Base-by-base conservation (phyloP, 2,797 vertebrate genomes). In the Melopsittacus undulatus region DNA sequence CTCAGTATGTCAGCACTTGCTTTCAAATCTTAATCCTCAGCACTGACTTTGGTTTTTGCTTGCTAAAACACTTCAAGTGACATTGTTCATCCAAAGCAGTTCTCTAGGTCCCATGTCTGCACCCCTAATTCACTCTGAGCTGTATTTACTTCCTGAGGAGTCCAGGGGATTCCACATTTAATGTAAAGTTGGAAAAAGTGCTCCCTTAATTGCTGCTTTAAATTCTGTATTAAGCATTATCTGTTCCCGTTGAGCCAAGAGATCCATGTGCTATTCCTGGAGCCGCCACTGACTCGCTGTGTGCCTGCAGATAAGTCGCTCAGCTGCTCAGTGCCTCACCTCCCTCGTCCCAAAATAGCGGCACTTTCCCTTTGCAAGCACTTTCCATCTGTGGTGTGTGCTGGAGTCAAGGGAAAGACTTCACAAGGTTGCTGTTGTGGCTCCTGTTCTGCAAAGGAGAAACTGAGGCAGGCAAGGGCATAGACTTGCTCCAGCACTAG, bases 1-100 rank as follows among this genome's bases (percentile, higher is more conserved):
- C 94, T 93, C 82, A 9, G 87, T 84, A 61, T 94, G 95, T 97
- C 96, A 96, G 92, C 89, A 64, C 57, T 92, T 93, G 86, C 87
- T 95, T 95, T 92, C 93, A 88, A 91, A 89, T 95, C 96, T 96
- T 95, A 94, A 95, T 95, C 87, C 59, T 94, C 93, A 89, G 63
- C 79, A 18, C 40, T 85, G 73, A 54, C 95, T 96, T 92, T 76
- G 82, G 66, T 57, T 95, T 89, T 83, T 0, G 0, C 74, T 87
- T 78, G 59, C 89, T 88, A 46, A 89, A 91, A 83, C 49, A 27
- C 46, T 94, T 70, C 26, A 45, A 30, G 66, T 63, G 92, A 73
- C 54, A 62, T 79, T 43, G 46, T 23, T 95, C 73, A 46, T 68
- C 86, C 91, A 51, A 51, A 93, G 77, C 54, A 40, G 13, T 36